A percentile compares a stretch with the other conserved stretches of the same genome.
Conservation (phyloP, 2,888 invertebrate species). For the Andrena praecox region DNA sequence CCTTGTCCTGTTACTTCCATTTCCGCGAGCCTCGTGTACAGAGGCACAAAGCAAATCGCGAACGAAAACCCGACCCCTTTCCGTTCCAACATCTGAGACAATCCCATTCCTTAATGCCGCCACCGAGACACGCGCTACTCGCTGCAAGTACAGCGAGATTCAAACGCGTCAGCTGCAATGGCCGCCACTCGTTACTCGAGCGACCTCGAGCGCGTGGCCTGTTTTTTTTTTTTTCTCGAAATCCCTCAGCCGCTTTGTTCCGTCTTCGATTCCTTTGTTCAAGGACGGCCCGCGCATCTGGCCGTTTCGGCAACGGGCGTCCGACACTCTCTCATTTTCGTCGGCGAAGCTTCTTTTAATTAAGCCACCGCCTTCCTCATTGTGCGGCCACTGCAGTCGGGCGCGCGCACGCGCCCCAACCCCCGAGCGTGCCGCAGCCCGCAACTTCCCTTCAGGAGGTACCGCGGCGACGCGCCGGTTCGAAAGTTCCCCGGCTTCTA, state of each 20-base stretch:
- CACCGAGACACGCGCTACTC: too few relatives aligned
- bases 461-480: constrained; percentile 12
- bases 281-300: constrained; percentile 10
- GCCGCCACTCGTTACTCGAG: too few relatives aligned
- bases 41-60: too few relatives aligned
- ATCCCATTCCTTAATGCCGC: too few relatives aligned
- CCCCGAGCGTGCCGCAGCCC: constrained; percentile 17
- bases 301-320: neutral
- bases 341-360: constrained; percentile 51
- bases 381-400: constrained; percentile 43
- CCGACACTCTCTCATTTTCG: constrained; percentile 41
- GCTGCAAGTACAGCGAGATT: too few relatives aligned
- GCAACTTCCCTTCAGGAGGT: constrained; percentile 18
- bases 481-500: constrained; percentile 24
- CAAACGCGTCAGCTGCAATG: too few relatives aligned
- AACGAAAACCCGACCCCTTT: too few relatives aligned
- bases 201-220: too few relatives aligned
- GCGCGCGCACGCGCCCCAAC: constrained; percentile 23
- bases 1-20: too few relatives aligned
- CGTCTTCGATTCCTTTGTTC: constrained; percentile 12
- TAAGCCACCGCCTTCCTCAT: constrained; percentile 57
- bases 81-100: too few relatives aligned
- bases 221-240: too few relatives aligned
- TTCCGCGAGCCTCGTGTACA: too few relatives aligned
- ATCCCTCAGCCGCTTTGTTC: neutral